Conservation (phyloP, 2,113 vertebrate genomes). For the Oryzias melastigma region DNA sequence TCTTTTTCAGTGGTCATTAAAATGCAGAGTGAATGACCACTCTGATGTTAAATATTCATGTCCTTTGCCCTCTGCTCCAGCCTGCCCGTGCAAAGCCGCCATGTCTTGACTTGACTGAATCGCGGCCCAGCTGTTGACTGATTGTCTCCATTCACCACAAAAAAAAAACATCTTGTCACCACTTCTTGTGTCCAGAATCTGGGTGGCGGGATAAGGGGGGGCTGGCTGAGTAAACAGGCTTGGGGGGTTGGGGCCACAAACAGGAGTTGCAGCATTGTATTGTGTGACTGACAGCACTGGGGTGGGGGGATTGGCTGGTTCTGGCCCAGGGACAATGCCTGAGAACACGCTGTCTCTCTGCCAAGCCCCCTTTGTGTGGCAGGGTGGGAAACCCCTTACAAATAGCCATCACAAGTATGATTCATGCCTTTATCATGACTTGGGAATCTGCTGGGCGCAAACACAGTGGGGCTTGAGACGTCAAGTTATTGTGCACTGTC, state of each 20-base stretch:
- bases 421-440: constrained; percentile 40
- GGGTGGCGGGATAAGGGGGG: constrained; percentile 51
- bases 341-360: constrained; percentile 46
- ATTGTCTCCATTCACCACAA: constrained; percentile 52
- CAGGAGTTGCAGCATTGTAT: constrained; percentile 45
- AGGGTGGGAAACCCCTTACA: constrained; percentile 49
- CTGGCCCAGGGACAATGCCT: constrained; percentile 48
- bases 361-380: constrained; percentile 43
- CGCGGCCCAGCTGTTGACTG: constrained; percentile 58
- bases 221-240: constrained; percentile 52
- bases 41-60: constrained; percentile 10
- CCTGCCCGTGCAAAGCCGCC: constrained; percentile 25
- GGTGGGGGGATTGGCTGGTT: constrained; percentile 57
- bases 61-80: constrained; percentile 5
- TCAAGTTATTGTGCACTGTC: constrained; percentile 12
- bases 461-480: constrained; percentile 17
- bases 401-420: constrained; percentile 39
- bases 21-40: neutral
- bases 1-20: neutral
- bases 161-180: constrained; percentile 61
- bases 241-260: constrained; percentile 30
- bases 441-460: constrained; percentile 31
- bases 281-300: constrained; percentile 63
- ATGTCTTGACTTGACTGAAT: constrained; percentile 58
- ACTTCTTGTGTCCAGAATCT: constrained; percentile 58